Base-by-base conservation (phyloP, 2,888 invertebrate genomes). In the Hyles lineata region DNA sequence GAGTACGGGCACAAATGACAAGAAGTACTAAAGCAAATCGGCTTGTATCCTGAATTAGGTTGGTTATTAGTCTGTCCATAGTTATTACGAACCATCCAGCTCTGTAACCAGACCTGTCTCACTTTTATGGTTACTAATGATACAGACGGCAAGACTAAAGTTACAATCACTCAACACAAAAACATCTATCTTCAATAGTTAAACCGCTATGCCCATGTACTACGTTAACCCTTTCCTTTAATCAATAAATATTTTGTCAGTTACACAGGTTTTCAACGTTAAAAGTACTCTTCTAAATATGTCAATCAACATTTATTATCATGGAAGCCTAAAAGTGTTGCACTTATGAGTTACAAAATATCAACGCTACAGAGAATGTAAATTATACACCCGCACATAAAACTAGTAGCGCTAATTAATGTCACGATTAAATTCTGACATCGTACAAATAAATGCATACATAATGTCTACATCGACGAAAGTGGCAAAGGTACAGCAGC, bases 41-140 rank as follows among this genome's bases (percentile, higher is more conserved):
- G 50, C 29, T 1, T 17, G 43, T 50, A 61, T 59, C 72, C 70
- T 73, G 72, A 74, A 70, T 74, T 72, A 72, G 72, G 23, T 15
- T 50, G 43, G 67, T 50, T 50, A 67, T 67, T 67, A 61, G 70
- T 62, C 32, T 60, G 73, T 70, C 70, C 73, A 73, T 74, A 74
- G 74, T 76, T 71, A 78, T 78, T 78, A 78, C 60, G 43, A 67
- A 70, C 74, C 76, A 76, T 78, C 74, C 55, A 74, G 59, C 71
- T 67, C 67, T 55, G 72, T 70, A 61, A 67, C 72, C 67, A 67
- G 23, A 11, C 67, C 17, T 43, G 17, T 23, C 50, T 21, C 43
- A 11, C 50, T 63, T 72, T 55, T 73, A 73, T 58, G 60, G 71
- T 69, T 25, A 35, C 70, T 67, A 60, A 59, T 72, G 55, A 58